phyloP scores from a whole-genome alignment of 2,113 vertebrate genomes.

The Petromus typicus region DNA sequence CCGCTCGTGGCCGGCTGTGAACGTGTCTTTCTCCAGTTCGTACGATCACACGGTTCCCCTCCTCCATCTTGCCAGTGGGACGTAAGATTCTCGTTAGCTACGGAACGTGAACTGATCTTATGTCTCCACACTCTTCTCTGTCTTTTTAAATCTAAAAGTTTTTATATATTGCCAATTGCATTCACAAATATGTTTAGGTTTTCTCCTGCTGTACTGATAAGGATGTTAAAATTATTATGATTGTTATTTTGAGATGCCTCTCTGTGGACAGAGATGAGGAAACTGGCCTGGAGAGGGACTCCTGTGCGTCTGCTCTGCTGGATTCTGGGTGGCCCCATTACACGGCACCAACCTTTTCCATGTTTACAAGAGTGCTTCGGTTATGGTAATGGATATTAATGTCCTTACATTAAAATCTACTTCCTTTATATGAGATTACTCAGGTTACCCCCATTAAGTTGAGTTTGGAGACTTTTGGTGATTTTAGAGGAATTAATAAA shows the following conservation, averaged over 20 bases:
- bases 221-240: background rate
- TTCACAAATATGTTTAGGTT: background rate
- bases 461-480: background rate
- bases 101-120: background rate
- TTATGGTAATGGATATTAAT: background rate
- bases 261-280: too few relatives aligned
- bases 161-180: background rate
- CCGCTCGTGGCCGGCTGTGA: background rate
- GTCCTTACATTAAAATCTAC: background rate
- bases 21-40: background rate
- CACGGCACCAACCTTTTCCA: background rate
- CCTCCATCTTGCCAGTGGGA: background rate
- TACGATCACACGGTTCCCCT: background rate
- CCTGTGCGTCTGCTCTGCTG: background rate
- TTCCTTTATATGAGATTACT: background rate
- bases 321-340: background rate
- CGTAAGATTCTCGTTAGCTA: background rate
- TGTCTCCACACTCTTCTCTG: background rate
- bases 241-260: too few relatives aligned
- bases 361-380: too few relatives aligned
- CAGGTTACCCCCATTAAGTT: background rate
- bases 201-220: background rate
- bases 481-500: background rate
- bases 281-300: background rate
- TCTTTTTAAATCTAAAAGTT: background rate